Percentiles rank a stretch among this genome's conserved stretches.
Conservation (phyloP, 2,113 vertebrate genomes). For the Pelmatolapia mariae region DNA sequence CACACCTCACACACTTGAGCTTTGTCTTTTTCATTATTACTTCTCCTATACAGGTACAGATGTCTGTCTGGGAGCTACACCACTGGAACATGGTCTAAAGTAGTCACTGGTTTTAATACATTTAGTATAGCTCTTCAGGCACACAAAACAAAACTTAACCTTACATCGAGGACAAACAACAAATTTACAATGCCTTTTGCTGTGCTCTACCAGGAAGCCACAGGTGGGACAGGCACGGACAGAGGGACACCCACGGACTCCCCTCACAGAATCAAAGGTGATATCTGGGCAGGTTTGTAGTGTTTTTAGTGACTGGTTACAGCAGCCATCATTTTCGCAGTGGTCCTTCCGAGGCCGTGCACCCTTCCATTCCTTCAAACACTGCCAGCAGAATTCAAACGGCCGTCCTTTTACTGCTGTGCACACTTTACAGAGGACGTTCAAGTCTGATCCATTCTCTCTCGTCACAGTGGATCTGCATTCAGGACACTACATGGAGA, state of each 20-base stretch:
- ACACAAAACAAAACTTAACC: conserved; percentile 59
- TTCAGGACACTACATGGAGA: background rate
- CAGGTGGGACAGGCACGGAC: conserved; percentile 64
- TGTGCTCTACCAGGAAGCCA: conserved; percentile 49
- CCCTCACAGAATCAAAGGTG: background rate
- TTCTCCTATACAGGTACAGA: background rate
- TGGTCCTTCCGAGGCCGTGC: background rate
- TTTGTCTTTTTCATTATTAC: background rate
- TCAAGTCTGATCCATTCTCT: background rate
- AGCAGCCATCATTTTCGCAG: conserved; percentile 41
- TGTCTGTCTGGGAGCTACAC: background rate
- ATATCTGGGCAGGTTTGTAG: background rate
- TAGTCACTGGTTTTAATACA: background rate
- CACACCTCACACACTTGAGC: background rate
- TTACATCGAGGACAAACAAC: conserved; percentile 44
- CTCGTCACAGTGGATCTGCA: background rate
- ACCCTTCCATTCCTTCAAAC: conserved; percentile 33
- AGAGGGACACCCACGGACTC: background rate
- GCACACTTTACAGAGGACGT: background rate
- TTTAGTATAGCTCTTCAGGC: accelerated
- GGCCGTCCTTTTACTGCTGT: background rate
- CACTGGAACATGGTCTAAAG: accelerated
- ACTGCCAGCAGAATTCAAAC: background rate
- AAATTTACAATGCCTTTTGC: conserved; percentile 19
- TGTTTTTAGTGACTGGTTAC: background rate